Evolutionary conservation across 23 tunicate species (phyloP).

Genomic region (Trididemnum nubilum): DNA sequence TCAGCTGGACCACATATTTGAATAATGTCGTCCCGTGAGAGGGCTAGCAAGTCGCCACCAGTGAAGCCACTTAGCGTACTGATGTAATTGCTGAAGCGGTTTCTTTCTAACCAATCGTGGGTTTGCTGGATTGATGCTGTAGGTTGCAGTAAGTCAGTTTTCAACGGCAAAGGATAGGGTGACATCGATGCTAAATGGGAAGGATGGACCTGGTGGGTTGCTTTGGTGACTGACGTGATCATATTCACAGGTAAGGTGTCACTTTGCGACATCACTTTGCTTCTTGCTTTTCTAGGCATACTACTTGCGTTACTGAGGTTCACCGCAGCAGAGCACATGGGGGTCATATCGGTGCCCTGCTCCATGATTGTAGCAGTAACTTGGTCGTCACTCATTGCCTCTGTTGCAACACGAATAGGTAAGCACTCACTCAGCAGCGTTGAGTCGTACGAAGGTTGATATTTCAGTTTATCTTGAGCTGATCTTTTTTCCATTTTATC

Average conservation of each 20-base stretch:
- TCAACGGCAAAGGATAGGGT: slow-evolving; percentile 1
- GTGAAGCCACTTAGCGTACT: slow-evolving; percentile 68
- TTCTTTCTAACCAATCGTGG: slow-evolving; percentile 83
- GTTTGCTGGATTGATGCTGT: slow-evolving; percentile 52
- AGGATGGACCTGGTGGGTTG: background rate
- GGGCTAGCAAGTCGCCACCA: slow-evolving; percentile 70
- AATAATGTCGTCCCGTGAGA: slow-evolving; percentile 81
- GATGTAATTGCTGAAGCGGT: slow-evolving; percentile 57
- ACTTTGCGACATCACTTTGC: background rate
- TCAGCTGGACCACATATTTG: slow-evolving; percentile 93
- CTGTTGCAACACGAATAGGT: slow-evolving; percentile 31
- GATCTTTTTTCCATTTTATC: slow-evolving; percentile 84
- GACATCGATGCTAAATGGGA: background rate
- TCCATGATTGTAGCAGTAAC: slow-evolving; percentile 4
- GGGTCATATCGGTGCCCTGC: slow-evolving; percentile 31
- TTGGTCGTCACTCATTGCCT: slow-evolving; percentile 27
- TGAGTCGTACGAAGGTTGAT: slow-evolving; percentile 89
- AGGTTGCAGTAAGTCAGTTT: slow-evolving; percentile 31
- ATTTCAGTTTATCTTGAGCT: slow-evolving; percentile 79
- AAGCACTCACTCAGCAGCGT: slow-evolving; percentile 80
- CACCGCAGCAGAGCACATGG: background rate
- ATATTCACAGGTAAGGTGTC: background rate
- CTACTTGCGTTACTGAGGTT: background rate
- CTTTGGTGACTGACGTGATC: background rate
- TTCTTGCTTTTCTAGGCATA: background rate